These are phyloP conservation scores for Panorpa germanica DNA, from an alignment of 2,888 invertebrate species.

Conservation along the genomic window DNA sequence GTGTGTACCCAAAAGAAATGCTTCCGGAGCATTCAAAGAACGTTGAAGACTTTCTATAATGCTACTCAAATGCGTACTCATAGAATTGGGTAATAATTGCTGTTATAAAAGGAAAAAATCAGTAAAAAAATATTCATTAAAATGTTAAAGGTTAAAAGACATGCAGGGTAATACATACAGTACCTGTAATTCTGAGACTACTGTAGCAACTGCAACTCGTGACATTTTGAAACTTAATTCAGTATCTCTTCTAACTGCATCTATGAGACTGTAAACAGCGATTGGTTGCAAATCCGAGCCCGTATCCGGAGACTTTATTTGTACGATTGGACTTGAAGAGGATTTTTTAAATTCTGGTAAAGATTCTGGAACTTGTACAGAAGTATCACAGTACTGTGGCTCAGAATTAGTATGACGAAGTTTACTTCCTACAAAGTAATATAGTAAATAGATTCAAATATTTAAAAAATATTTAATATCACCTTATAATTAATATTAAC, in stretches of 20 bases:
- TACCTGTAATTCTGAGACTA: conserved; percentile 31
- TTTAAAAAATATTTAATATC: too few species aligned
- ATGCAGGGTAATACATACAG: too few species aligned
- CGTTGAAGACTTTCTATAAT: conserved; percentile 35
- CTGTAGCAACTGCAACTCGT: conserved; percentile 65
- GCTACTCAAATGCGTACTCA: conserved; percentile 36
- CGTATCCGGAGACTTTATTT: conserved; percentile 12
- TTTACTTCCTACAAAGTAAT: too few species aligned
- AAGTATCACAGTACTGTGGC: too few species aligned
- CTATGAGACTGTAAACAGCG: conserved; percentile 55
- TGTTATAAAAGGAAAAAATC: conserved; percentile 21
- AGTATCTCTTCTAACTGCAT: conserved; percentile 63
- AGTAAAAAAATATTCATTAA: conserved; percentile 1
- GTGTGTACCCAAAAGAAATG: conserved; percentile 61
- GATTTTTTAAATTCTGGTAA: conserved; percentile 12
- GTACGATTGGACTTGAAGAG: conserved; percentile 8
- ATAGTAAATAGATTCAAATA: too few species aligned
- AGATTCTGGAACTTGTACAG: too few species aligned
- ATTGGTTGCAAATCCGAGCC: conserved; percentile 17
- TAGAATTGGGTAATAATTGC: conserved; percentile 30
- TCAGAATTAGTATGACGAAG: too few species aligned
- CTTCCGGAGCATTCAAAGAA: conserved; percentile 38
- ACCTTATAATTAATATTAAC: too few species aligned
- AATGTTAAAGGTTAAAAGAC: too few species aligned
- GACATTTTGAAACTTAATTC: conserved; percentile 75